Evolutionary conservation across 2,113 vertebrate genomes (phyloP).

Genomic region (Carassius auratus): DNA sequence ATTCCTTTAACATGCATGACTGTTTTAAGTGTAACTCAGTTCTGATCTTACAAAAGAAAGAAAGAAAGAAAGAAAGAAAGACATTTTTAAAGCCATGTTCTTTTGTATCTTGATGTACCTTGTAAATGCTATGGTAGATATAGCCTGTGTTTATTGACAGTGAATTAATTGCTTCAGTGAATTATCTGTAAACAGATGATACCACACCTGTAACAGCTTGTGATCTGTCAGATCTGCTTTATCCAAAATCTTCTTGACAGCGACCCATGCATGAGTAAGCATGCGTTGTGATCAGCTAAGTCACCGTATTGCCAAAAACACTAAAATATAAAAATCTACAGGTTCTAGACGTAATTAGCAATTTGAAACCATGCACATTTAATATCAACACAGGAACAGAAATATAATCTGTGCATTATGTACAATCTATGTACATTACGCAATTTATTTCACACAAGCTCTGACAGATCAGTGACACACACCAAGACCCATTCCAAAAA

Average conservation of each 20-base stretch:
- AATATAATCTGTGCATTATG: background rate
- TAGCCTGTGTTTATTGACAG: background rate
- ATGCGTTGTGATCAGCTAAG: background rate
- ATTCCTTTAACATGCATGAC: too few species aligned
- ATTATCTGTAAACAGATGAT: constrained; percentile 17
- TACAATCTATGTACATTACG: constrained; percentile 14
- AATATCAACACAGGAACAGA: background rate
- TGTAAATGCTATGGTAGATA: background rate
- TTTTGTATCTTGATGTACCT: background rate
- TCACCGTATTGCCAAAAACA: background rate
- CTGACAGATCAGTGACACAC: constrained; percentile 1
- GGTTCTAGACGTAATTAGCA: background rate
- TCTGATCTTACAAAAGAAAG: background rate
- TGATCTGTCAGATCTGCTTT: constrained; percentile 3
- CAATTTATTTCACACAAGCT: background rate
- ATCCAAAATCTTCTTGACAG: background rate
- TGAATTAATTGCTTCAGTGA: constrained; percentile 3
- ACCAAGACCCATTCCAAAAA: background rate
- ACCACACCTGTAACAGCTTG: constrained; percentile 7
- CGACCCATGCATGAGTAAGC: background rate
- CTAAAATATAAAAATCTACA: background rate
- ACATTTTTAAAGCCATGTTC: too few species aligned
- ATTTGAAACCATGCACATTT: background rate
- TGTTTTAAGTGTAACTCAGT: background rate
- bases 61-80: too few species aligned